A percentile compares a stretch with the other conserved stretches of the same genome.
phyloP scores from a whole-genome alignment of 2,797 vertebrate genomes.

The Aldrovandia affinis region DNA sequence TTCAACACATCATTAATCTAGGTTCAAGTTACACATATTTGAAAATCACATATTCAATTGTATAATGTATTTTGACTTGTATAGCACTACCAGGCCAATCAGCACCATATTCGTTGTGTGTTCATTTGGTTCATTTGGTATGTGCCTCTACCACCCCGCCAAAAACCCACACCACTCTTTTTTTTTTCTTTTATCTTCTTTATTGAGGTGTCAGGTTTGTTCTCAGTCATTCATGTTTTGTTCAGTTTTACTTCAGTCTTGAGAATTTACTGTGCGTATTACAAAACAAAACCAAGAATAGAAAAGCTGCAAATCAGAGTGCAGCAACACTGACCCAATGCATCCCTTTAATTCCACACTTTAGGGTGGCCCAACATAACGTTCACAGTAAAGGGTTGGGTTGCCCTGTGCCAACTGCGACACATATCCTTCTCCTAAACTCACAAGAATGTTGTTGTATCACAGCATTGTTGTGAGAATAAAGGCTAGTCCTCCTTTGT shows the following conservation, averaged over 20 bases:
- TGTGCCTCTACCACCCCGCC: background rate
- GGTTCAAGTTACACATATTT: no score
- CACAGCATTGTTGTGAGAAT: background rate
- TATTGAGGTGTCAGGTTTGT: conserved; percentile 73
- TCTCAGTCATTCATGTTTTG: conserved; percentile 48
- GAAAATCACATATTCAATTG: no score
- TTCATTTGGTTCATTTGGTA: background rate
- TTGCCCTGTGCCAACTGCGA: background rate
- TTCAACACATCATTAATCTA: no score
- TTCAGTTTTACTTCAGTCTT: conserved; percentile 71
- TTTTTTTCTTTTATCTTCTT: conserved; percentile 67
- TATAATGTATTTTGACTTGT: no score
- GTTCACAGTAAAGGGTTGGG: background rate
- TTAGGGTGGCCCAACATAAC: conserved; percentile 41
- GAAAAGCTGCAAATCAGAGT: conserved; percentile 38
- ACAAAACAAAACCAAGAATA: conserved; percentile 58
- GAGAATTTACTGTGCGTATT: conserved; percentile 75
- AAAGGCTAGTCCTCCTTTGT: background rate
- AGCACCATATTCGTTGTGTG: no score
- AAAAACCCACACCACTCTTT: background rate
- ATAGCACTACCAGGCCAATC: no score
- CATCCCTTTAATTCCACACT: conserved; percentile 37
- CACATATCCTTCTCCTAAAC: background rate
- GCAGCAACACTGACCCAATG: conserved; percentile 45
- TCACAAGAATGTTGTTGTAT: background rate